Evolutionary conservation across 2,888 invertebrate species (phyloP).

Genomic region (Rotaria macrura): DNA sequence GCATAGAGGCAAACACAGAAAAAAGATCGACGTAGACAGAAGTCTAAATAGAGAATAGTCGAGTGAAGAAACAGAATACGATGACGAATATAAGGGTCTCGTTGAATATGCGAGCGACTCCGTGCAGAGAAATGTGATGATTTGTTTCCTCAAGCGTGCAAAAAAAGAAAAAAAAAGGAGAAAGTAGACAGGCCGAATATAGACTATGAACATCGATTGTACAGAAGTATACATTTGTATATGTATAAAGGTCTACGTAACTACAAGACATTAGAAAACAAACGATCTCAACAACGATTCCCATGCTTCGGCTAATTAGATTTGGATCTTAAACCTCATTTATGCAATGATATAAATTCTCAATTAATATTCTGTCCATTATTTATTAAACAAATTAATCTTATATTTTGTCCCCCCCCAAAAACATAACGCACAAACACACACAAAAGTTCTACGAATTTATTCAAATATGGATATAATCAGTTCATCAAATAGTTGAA

Average conservation of each 20-base stretch:
- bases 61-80: not conserved
- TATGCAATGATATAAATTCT: not conserved
- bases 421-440: too few relatives aligned
- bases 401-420: too few relatives aligned
- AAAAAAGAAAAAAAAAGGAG: not conserved
- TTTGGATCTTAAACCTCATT: not conserved
- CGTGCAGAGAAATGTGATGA: not conserved
- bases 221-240: not conserved
- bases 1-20: not conserved
- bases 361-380: too few relatives aligned
- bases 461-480: not conserved
- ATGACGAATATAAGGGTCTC: not conserved
- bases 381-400: too few relatives aligned
- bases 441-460: too few relatives aligned
- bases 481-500: not conserved
- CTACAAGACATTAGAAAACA: too few relatives aligned
- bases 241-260: not conserved
- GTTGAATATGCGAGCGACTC: not conserved
- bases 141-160: conserved; percentile 12
- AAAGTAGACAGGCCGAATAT: not conserved
- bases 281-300: not conserved
- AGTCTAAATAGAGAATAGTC: conserved; percentile 7
- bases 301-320: not conserved
- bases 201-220: not conserved
- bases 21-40: conserved; percentile 8